A percentile compares a stretch with the other conserved stretches of the same genome.
Evolutionary conservation across 1,140 invertebrate species (phyloP).

Genomic region (Drosophila obscura): DNA sequence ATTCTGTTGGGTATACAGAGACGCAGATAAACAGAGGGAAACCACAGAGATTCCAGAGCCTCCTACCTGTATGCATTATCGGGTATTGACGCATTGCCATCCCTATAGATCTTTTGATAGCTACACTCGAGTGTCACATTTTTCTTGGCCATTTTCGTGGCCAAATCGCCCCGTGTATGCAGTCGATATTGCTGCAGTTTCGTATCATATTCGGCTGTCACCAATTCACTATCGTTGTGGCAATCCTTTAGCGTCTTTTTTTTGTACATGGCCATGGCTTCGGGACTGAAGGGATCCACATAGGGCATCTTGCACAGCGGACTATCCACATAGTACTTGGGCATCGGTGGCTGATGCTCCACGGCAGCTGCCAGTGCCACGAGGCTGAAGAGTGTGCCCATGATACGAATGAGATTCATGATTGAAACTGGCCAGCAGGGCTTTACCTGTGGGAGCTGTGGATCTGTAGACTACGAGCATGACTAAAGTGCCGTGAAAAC

Average conservation of each 20-base stretch:
- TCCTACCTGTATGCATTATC: conserved; percentile 15
- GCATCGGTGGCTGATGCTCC: no score
- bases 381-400: no score
- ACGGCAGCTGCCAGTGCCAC: background rate
- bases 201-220: conserved; percentile 18
- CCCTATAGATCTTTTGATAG: conserved; percentile 6
- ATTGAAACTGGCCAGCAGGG: no score
- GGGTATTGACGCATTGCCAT: background rate
- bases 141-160: background rate
- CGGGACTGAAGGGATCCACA: conserved; percentile 16
- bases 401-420: no score
- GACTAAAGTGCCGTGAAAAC: no score
- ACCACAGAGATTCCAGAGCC: no score
- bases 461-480: no score
- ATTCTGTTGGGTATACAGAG: background rate
- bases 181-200: conserved; percentile 9
- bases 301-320: conserved; percentile 10
- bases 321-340: conserved; percentile 1
- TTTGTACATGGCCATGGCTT: conserved; percentile 1
- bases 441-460: no score
- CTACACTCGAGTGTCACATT: conserved; percentile 13
- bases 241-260: background rate
- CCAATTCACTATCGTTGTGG: conserved; percentile 12
- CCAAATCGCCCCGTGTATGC: conserved; percentile 6
- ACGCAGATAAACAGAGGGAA: background rate